These are phyloP conservation scores for Mythimna albipuncta DNA, from an alignment of 2,888 invertebrate genomes.

Conservation along the genomic window DNA sequence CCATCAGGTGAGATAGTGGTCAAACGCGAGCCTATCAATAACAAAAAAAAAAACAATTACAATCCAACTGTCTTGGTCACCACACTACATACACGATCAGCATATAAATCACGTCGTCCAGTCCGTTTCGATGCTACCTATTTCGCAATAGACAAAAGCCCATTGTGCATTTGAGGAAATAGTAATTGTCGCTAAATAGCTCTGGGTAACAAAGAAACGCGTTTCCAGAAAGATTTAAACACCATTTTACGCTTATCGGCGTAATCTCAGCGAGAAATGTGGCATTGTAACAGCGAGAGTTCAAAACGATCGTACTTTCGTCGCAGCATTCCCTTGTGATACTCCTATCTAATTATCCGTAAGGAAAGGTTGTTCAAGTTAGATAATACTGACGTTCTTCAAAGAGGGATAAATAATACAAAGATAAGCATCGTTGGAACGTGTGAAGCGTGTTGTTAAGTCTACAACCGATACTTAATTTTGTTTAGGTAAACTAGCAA, in stretches of 20 bases:
- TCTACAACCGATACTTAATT: slow-evolving; percentile 54
- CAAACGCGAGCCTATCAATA: too few species aligned
- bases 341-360: slow-evolving; percentile 76
- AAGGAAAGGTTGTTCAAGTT: slow-evolving; percentile 70
- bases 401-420: slow-evolving; percentile 62
- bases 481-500: slow-evolving; percentile 66
- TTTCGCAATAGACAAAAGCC: slow-evolving; percentile 80
- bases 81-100: slow-evolving; percentile 70
- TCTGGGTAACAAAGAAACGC: slow-evolving; percentile 80
- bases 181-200: slow-evolving; percentile 78
- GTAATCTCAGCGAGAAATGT: slow-evolving; percentile 78
- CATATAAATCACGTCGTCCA: slow-evolving; percentile 59
- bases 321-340: slow-evolving; percentile 73
- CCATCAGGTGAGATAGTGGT: too few species aligned
- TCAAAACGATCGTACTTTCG: slow-evolving; percentile 79
- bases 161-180: slow-evolving; percentile 81
- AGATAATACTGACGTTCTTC: slow-evolving; percentile 63
- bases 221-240: slow-evolving; percentile 80
- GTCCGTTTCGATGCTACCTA: slow-evolving; percentile 58
- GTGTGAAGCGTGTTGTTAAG: slow-evolving; percentile 67
- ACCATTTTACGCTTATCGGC: slow-evolving; percentile 79
- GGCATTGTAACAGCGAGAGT: slow-evolving; percentile 79
- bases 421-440: slow-evolving; percentile 64
- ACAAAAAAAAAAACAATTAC: slow-evolving; percentile 40
- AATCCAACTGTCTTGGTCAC: slow-evolving; percentile 64